phyloP scores from a whole-genome alignment of 2,797 vertebrate species.

The Taeniopygia guttata region DNA sequence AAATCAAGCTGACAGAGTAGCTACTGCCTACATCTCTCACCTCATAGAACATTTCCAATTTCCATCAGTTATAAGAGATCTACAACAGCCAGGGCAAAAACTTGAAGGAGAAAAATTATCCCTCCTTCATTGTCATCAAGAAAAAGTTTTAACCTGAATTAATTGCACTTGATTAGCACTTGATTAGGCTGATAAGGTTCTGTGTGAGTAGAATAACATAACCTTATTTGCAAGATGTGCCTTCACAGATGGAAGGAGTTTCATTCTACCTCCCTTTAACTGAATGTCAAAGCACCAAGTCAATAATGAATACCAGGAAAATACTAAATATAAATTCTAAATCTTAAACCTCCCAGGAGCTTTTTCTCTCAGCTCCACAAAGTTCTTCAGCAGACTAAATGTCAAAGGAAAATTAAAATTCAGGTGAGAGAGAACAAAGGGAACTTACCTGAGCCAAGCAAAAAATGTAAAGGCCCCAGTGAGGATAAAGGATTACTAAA shows the following conservation, averaged over 20 bases:
- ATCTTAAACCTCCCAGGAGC: background rate
- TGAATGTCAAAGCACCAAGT: background rate
- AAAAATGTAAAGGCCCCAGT: conserved; percentile 94
- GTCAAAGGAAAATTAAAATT: background rate
- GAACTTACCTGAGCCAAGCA: conserved; percentile 86
- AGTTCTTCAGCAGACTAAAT: background rate
- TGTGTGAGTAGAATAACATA: background rate
- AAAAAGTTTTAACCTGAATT: background rate
- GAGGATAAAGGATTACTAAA: conserved; percentile 82
- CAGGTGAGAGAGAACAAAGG: background rate
- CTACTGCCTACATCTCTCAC: background rate
- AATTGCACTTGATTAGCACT: background rate
- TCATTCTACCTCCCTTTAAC: background rate
- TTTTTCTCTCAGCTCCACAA: background rate
- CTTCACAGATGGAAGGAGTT: background rate
- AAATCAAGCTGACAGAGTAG: background rate
- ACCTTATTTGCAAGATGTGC: background rate
- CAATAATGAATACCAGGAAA: background rate
- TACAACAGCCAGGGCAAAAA: background rate
- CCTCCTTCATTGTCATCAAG: background rate
- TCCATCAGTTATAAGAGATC: background rate
- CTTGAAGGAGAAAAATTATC: background rate
- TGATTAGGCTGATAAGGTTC: background rate
- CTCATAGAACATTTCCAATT: background rate
- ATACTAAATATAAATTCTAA: background rate